Base-by-base conservation (phyloP, 2,888 invertebrate genomes). In the Hedya salicella region DNA sequence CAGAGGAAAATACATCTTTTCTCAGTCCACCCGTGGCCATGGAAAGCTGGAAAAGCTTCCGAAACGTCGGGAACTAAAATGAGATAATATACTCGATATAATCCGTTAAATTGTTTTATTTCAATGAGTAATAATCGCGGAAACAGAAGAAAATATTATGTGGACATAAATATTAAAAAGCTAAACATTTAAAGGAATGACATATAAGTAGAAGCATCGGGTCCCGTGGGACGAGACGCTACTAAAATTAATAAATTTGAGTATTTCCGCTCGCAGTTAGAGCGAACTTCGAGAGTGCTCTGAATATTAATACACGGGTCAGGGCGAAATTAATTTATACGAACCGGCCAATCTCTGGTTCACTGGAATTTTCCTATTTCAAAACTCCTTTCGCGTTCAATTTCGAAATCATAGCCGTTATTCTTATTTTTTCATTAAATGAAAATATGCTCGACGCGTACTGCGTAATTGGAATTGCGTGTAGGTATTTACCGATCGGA, bases 291-390 rank as follows among this genome's bases (percentile, higher is more conserved):
- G 87, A 78, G 86, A 89, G 88, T 87, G 91, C 85, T 83, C 87
- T 88, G 89, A 91, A 90, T 91, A 89, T 90, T 89, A 91, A 91
- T 88, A 88, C 83, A 80, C 85, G 84, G 86, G 87, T 87, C 88
- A 86, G 87, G 78, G 77, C 78, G 76, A 87, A 88, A 90, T 89
- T 89, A 90, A 90, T 89, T 90, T 89, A 88, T 88, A 85, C 87
- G 80, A 83, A 83, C 85, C 85, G 78, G 82, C 82, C 82, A 83
- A 83, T 80, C 83, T 83, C 83, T 85, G 85, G 85, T 87, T 84
- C 81, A 83, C 78, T 77, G 79, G 77, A 83, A 85, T 86, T 85
- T 84, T 83, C 83, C 69, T 83, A 85, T 88, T 86, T 86, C 80
- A 77, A 83, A 86, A 88, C 88, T 89, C 85, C 75, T 77, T 77